phyloP scores from a whole-genome alignment of 1,140 invertebrate species.

The Drosophila suzukii region DNA sequence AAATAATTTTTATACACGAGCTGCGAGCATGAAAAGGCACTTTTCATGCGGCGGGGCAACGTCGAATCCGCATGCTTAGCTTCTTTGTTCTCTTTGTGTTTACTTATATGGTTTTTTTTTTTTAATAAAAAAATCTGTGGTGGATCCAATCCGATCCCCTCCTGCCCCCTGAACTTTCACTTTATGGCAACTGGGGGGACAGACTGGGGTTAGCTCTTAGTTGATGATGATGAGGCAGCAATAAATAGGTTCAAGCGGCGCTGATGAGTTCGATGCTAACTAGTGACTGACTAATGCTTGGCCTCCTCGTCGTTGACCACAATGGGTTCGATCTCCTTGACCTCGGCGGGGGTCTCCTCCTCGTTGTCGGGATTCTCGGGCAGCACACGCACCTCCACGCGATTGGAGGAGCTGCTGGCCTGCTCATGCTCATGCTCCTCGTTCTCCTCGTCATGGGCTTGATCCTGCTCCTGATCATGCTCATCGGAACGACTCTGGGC shows the following conservation, averaged over 20 bases:
- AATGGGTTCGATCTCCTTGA: constrained; percentile 66
- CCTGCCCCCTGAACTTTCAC: constrained; percentile 39
- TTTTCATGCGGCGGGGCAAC: constrained; percentile 10
- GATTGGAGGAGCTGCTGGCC: constrained; percentile 34
- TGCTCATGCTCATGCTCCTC: constrained; percentile 26
- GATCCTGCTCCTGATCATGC: constrained; percentile 26
- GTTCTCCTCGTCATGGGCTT: constrained; percentile 7
- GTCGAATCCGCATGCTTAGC: constrained; percentile 23
- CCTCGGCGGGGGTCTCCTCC: constrained; percentile 52
- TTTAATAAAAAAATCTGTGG: too few species aligned
- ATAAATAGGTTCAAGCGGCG: constrained; percentile 61
- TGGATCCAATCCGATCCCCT: background rate
- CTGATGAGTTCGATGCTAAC: constrained; percentile 56
- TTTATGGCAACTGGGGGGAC: constrained; percentile 55
- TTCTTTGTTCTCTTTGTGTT: constrained; percentile 41
- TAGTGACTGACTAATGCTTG: constrained; percentile 67
- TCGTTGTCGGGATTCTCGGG: constrained; percentile 50
- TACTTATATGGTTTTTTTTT: background rate
- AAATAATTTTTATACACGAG: constrained; percentile 57
- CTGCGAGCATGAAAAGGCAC: constrained; percentile 42
- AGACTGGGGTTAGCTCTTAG: background rate
- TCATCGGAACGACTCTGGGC: constrained; percentile 75
- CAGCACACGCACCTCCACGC: constrained; percentile 59
- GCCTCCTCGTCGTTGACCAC: constrained; percentile 61
- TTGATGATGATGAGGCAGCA: constrained; percentile 48